Conservation (phyloP, 2,797 vertebrate genomes). For the Syngnathus acus region DNA sequence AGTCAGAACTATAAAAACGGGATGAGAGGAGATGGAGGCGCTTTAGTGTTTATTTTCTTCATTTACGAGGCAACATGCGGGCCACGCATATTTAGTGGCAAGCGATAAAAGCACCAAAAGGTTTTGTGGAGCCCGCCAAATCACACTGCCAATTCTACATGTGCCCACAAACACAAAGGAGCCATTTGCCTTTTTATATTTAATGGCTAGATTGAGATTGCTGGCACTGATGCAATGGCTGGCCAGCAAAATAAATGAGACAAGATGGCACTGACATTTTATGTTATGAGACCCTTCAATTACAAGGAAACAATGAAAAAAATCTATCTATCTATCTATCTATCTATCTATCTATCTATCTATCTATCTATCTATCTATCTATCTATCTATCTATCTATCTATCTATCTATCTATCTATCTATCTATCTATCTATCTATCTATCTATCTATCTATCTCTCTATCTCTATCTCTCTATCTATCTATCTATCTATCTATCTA, state of each 20-base stretch:
- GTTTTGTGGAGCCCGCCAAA: not conserved
- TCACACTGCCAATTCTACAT: not conserved
- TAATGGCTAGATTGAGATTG: not conserved
- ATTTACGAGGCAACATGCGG: not conserved
- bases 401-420: no score
- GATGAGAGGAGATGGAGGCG: not conserved
- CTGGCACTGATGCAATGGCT: not conserved
- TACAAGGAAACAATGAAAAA: no score
- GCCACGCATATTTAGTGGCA: not conserved
- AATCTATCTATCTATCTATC: no score
- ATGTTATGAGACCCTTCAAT: not conserved
- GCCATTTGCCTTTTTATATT: not conserved
- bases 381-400: no score
- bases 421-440: no score
- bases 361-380: no score
- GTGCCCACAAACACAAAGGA: not conserved
- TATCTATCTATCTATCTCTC: no score
- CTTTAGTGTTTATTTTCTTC: not conserved
- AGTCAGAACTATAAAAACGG: not conserved
- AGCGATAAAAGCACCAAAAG: conserved; percentile 1
- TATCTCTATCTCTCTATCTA: no score
- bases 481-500: no score
- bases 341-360: no score
- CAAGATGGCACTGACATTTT: not conserved
- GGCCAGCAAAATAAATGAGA: not conserved